Conservation (phyloP, 2,113 vertebrate species). For the Campylorhamphus procurvoides region DNA sequence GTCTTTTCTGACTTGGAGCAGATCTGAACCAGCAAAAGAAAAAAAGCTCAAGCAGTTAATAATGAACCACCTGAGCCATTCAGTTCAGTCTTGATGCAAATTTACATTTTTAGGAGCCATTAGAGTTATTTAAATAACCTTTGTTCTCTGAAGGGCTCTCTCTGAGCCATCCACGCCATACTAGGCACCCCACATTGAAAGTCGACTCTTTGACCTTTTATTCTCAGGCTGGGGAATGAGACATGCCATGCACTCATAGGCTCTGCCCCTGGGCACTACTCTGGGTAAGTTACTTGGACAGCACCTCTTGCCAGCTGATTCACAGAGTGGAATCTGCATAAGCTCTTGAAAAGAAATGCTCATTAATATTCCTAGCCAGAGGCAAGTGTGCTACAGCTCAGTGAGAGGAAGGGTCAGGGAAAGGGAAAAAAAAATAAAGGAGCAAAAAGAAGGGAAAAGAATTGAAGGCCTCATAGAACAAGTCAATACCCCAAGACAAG, state of each 20-base stretch:
- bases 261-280: conserved; percentile 31
- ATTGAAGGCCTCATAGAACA: conserved; percentile 42
- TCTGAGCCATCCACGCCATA: neutral
- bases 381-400: conserved; percentile 57
- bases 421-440: neutral
- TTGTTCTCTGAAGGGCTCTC: conserved; percentile 1
- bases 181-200: conserved; percentile 18
- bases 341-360: conserved; percentile 64
- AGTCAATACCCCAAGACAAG: conserved; percentile 50
- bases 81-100: neutral
- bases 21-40: neutral
- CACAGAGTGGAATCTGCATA: conserved; percentile 55
- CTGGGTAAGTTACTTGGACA: conserved; percentile 55
- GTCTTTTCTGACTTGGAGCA: neutral
- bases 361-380: conserved; percentile 68
- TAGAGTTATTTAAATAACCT: conserved; percentile 46
- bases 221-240: conserved; percentile 39
- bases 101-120: neutral
- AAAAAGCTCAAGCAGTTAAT: neutral
- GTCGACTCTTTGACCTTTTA: conserved; percentile 43
- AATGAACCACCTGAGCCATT: conserved; percentile 27
- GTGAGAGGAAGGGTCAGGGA: conserved; percentile 31
- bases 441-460: neutral
- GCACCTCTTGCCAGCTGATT: conserved; percentile 52
- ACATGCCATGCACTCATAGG: neutral